A percentile compares a stretch with the other conserved stretches of the same genome.
These are phyloP conservation scores for Tokudaia muenninki DNA, from an alignment of 2,797 vertebrate species.

Conservation along the genomic window DNA sequence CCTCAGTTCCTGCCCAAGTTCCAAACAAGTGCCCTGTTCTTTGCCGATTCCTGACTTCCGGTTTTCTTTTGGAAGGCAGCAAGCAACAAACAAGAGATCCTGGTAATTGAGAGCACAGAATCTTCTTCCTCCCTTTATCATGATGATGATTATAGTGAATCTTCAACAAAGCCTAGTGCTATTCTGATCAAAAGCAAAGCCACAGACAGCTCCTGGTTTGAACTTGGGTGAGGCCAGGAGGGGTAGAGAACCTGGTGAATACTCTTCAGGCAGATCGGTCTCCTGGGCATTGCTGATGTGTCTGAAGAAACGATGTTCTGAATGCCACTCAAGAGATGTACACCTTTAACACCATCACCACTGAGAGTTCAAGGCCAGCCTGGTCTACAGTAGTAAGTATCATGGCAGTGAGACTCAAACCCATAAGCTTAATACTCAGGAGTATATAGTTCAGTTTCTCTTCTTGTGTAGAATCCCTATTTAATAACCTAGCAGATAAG, in stretches of 20 bases:
- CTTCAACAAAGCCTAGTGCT: slow-evolving; percentile 10
- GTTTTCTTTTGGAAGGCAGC: not conserved
- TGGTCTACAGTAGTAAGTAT: not conserved
- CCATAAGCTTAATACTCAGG: not conserved
- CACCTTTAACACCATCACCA: not conserved
- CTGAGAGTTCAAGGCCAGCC: not conserved
- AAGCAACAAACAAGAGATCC: not conserved
- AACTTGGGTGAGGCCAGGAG: not conserved
- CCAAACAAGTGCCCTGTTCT: not conserved
- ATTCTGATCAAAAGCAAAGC: not conserved
- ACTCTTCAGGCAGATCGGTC: not conserved
- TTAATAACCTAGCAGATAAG: not conserved
- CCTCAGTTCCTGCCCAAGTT: not conserved
- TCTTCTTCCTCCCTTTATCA: not conserved
- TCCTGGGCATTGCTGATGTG: not conserved
- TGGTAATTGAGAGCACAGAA: not conserved
- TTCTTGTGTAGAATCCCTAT: not conserved
- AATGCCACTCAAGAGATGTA: not conserved
- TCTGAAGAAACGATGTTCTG: not conserved
- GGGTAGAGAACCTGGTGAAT: not conserved
- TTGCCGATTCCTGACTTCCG: not conserved
- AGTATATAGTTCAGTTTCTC: too few relatives aligned
- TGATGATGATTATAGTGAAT: not conserved
- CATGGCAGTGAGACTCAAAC: not conserved
- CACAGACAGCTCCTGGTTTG: not conserved